Base-by-base conservation (phyloP, 2,113 vertebrate genomes). In the Centropristis striata region DNA sequence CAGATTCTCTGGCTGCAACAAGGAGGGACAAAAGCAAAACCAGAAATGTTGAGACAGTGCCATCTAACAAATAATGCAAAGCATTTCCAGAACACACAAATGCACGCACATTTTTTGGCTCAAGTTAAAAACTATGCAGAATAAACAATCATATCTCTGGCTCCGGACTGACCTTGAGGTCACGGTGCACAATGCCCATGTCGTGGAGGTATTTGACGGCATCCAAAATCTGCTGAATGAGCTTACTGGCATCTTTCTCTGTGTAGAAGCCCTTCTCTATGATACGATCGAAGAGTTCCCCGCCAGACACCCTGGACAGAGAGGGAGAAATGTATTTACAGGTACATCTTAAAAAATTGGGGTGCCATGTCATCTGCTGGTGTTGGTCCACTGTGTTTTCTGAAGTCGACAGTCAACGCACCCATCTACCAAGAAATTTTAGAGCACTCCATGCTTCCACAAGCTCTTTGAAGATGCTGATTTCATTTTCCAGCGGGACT, bases 191-290 rank as follows among this genome's bases (percentile, higher is more conserved):
- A 0, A 99, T 97, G 85, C 98, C 98, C 96, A 97, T 96, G 88
- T 99, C 96, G 0, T 99, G 98, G 50, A 99, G 96, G 88, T 99
- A 99, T 85, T 97, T 98, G 68, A 99, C 98, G 0, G 98, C 98
- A 0, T 99, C 97, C 1, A 99, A 94, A 90, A 99, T 97, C 95
- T 99, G 98, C 84, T 95, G 95, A 90, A 99, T 99, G 88, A 99
- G 97, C 59, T 97, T 88, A 21, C 98, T 99, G 94, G 98, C 98
- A 0, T 99, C 98, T 63, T 97, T 96, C 90, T 99, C 98, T 0
- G 98, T 99, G 94, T 99, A 99, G 94, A 99, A 99, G 10, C 98
- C 98, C 85, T 99, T 99, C 87, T 98, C 98, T 81, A 99, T 97
- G 13, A 99, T 99, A 80, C 98, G 96, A 87, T 99, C 98, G 2